Evolutionary conservation across 2,888 invertebrate genomes (phyloP).

Genomic region (Metopia argyrocephala): DNA sequence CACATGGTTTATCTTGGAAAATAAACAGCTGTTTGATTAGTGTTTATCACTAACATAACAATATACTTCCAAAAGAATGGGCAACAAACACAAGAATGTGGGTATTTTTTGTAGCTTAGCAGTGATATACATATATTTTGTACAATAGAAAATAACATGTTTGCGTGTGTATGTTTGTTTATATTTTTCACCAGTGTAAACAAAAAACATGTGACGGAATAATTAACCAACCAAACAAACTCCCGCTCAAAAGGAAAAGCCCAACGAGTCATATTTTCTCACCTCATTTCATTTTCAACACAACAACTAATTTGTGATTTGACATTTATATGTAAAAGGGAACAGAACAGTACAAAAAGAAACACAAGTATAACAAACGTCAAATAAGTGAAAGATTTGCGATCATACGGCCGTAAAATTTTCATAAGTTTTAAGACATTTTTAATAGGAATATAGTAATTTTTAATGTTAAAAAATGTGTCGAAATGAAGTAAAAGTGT

Average conservation of each 20-base stretch:
- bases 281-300: slow-evolving; percentile 47
- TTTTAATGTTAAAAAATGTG: slow-evolving; percentile 3
- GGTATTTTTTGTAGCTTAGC: slow-evolving; percentile 15
- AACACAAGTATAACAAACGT: slow-evolving; percentile 65
- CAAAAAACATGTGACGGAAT: slow-evolving; percentile 50
- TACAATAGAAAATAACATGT: neutral
- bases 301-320: slow-evolving; percentile 57
- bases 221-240: slow-evolving; percentile 12
- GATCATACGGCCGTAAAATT: slow-evolving; percentile 60
- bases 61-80: neutral
- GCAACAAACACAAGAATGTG: slow-evolving; percentile 25
- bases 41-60: slow-evolving; percentile 44
- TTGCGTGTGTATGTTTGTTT: neutral
- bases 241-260: slow-evolving; percentile 59
- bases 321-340: slow-evolving; percentile 49
- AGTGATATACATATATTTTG: no score
- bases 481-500: slow-evolving; percentile 34
- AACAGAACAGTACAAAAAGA: slow-evolving; percentile 46
- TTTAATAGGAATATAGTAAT: slow-evolving; percentile 28
- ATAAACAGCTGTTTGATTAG: slow-evolving; percentile 37
- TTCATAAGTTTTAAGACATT: slow-evolving; percentile 7
- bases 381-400: slow-evolving; percentile 58
- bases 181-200: slow-evolving; percentile 40
- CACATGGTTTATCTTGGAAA: slow-evolving; percentile 22
- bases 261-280: slow-evolving; percentile 35